These are phyloP conservation scores for Branchipolynoe longqiensis DNA, from an alignment of 2,888 invertebrate species.

Conservation along the genomic window DNA sequence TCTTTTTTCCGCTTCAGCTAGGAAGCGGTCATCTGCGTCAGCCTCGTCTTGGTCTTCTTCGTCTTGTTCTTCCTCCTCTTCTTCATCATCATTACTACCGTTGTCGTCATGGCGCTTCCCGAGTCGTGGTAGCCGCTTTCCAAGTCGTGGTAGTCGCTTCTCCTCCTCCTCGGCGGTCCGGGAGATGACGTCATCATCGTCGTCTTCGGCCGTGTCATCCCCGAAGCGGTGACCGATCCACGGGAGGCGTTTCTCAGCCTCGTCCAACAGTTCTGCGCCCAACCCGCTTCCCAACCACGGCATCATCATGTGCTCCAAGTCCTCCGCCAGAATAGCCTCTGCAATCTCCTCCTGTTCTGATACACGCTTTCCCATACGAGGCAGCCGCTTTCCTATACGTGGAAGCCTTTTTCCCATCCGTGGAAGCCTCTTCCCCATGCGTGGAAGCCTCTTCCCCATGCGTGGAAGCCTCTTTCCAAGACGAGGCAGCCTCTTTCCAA, in stretches of 20 bases:
- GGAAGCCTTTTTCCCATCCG: constrained; percentile 17
- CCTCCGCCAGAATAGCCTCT: background rate
- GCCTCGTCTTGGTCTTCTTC: background rate
- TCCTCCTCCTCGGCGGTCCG: background rate
- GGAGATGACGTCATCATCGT: background rate
- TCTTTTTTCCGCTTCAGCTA: constrained; percentile 22
- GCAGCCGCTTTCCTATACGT: constrained; percentile 4
- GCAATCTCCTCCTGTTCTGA: background rate
- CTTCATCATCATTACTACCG: background rate
- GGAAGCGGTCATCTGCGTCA: background rate
- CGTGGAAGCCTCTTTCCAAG: constrained; percentile 29
- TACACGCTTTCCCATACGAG: constrained; percentile 19
- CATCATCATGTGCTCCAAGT: background rate
- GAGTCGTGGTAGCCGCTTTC: constrained; percentile 9
- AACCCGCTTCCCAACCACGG: background rate
- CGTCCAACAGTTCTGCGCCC: background rate
- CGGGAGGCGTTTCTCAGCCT: background rate
- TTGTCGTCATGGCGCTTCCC: constrained; percentile 32
- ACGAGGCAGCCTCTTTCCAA: constrained; percentile 11
- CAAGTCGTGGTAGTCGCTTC: constrained; percentile 14
- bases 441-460: constrained; percentile 20
- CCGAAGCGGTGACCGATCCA: background rate
- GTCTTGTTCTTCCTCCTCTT: background rate
- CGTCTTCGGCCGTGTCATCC: background rate
- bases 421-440: constrained; percentile 20